Conservation (phyloP, 2,797 vertebrate genomes). For the Varecia variegata region DNA sequence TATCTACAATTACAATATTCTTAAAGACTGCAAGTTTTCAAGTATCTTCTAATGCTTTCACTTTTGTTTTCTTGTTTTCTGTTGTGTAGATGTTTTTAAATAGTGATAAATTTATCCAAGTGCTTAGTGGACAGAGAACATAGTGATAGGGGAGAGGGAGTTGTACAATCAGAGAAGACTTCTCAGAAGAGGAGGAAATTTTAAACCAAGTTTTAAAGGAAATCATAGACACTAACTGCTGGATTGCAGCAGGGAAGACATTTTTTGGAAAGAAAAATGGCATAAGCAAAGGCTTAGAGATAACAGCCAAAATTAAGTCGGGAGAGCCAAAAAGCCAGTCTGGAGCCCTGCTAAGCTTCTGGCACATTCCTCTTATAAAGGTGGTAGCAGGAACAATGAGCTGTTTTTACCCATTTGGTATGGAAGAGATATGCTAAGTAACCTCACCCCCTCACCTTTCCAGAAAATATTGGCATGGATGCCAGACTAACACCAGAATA, state of each 20-base stretch:
- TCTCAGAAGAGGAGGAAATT: background rate
- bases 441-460: background rate
- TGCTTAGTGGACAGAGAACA: background rate
- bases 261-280: background rate
- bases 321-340: background rate
- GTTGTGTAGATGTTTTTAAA: background rate
- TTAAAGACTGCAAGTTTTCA: background rate
- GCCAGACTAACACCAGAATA: background rate
- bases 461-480: background rate
- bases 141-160: background rate
- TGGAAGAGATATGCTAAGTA: background rate
- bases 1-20: background rate
- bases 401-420: background rate
- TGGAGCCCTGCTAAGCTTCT: background rate
- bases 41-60: background rate
- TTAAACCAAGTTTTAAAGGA: background rate
- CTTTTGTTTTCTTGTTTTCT: background rate
- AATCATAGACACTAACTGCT: background rate
- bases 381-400: background rate
- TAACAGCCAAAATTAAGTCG: background rate
- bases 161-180: background rate
- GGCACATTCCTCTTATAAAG: background rate
- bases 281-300: background rate
- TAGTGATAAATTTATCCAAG: background rate
- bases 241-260: background rate